Percentiles rank a stretch among this genome's conserved stretches.
Evolutionary conservation across 2,797 vertebrate species (phyloP).

Genomic region (Emydoidea blandingii): DNA sequence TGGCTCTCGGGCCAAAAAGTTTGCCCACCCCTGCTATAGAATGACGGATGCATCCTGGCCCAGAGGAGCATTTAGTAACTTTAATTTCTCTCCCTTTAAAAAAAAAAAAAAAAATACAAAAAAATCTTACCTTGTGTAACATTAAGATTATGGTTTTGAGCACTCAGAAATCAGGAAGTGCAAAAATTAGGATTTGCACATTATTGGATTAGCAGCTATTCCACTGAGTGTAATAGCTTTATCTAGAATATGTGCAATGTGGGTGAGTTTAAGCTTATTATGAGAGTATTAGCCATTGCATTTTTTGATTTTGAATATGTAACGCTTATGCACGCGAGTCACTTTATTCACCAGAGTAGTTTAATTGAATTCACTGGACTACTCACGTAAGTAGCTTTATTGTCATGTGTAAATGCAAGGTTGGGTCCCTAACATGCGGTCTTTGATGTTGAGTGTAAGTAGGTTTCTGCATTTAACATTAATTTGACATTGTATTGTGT

Average conservation of each 20-base stretch:
- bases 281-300: not conserved
- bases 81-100: no score
- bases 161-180: not conserved
- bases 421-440: not conserved
- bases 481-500: not conserved
- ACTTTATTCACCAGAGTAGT: not conserved
- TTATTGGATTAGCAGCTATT: not conserved
- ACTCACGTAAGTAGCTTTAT: not conserved
- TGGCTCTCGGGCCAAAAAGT: no score
- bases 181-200: not conserved
- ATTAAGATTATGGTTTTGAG: not conserved
- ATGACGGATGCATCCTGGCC: not conserved
- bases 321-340: not conserved
- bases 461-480: not conserved
- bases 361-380: not conserved
- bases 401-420: not conserved
- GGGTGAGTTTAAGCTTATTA: not conserved
- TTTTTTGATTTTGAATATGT: not conserved
- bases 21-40: not conserved
- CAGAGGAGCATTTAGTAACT: not conserved
- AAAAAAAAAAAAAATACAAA: no score
- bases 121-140: not conserved
- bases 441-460: not conserved
- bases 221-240: not conserved
- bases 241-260: not conserved